phyloP scores from a whole-genome alignment of 1,140 invertebrate genomes.

The Pectinophora gossypiella region DNA sequence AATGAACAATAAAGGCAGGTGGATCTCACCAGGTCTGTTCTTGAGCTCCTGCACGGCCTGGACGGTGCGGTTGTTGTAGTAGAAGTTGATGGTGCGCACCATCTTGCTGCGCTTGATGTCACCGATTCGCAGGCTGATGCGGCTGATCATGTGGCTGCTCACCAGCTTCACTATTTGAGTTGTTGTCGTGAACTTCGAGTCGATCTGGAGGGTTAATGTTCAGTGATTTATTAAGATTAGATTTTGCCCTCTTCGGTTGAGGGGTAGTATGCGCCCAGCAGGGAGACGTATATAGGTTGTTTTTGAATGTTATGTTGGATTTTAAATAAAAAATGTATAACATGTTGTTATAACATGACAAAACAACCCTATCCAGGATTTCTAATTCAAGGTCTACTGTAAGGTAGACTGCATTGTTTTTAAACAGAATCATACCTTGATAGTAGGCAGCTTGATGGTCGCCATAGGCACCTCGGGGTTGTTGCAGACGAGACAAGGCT shows the following conservation, averaged over 20 bases:
- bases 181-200: slow-evolving; percentile 98
- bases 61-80: slow-evolving; percentile 97
- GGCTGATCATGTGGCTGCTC: slow-evolving; percentile 95
- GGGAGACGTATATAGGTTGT: too few relatives aligned
- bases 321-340: too few relatives aligned
- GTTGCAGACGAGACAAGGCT: slow-evolving; percentile 97
- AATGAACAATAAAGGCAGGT: too few relatives aligned
- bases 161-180: slow-evolving; percentile 98
- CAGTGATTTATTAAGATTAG: too few relatives aligned
- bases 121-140: slow-evolving; percentile 93
- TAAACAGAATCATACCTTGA: slow-evolving; percentile 81
- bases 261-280: too few relatives aligned
- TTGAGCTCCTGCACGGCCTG: slow-evolving; percentile 98
- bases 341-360: too few relatives aligned
- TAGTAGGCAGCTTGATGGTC: slow-evolving; percentile 94
- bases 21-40: slow-evolving; percentile 93
- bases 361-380: too few relatives aligned
- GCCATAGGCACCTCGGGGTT: slow-evolving; percentile 96
- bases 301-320: too few relatives aligned
- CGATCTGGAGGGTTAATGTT: slow-evolving; percentile 75
- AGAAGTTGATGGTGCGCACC: slow-evolving; percentile 97
- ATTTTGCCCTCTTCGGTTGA: too few relatives aligned
- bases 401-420: too few relatives aligned
- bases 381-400: too few relatives aligned
- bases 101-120: slow-evolving; percentile 98